Base-by-base conservation (phyloP, 2,888 invertebrate species). In the Drosophila trichaetosa region DNA sequence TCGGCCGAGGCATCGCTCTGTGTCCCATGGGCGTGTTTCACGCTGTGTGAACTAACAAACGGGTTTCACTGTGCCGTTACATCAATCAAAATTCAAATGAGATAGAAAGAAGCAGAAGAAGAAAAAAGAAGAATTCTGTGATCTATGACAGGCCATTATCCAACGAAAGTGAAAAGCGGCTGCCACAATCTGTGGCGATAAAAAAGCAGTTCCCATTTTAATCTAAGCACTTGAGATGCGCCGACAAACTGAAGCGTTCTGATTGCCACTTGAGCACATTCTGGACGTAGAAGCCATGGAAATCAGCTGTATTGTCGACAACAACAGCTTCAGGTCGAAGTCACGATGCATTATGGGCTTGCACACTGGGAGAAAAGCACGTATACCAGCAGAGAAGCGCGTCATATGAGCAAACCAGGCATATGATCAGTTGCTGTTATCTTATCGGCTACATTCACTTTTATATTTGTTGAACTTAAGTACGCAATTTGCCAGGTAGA, bases 31-130 rank as follows among this genome's bases (percentile, higher is more conserved):
- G 78, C 59, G 69, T 80, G 69, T 61, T 63, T 53, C 57, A 49
- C 46, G 60, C 56, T 66, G 70, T 84, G 84, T 76, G 80, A 82
- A 78, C 61, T 69, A 56, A 66, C 61, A 77, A 85, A 85, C 85
- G 67, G 76, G 85, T 87, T 85, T 69, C 51, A 58, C 62, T 57
- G 57, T 70, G 64, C 77, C 72, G 84, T 78, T 87, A 80, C 87
- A 85, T 87, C 79, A 76, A 85, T 83, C 87, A 79, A 76, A 76
- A 79, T 77, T 60, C 59, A 74, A 85, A 76, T 84, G 71, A 76
- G 73, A 73, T 69, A 46, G 54, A 68, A 70, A 78, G 48, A 67
- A 38, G 34, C 38, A n/a, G 18, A 33, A 7, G 1, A 16, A n/a
- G n/a, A 31, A 40, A 31, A 2, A 27, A n/a, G 8, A 7, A 36